phyloP scores from a whole-genome alignment of 2,797 vertebrate genomes.

The Toxotes lorentzi region DNA sequence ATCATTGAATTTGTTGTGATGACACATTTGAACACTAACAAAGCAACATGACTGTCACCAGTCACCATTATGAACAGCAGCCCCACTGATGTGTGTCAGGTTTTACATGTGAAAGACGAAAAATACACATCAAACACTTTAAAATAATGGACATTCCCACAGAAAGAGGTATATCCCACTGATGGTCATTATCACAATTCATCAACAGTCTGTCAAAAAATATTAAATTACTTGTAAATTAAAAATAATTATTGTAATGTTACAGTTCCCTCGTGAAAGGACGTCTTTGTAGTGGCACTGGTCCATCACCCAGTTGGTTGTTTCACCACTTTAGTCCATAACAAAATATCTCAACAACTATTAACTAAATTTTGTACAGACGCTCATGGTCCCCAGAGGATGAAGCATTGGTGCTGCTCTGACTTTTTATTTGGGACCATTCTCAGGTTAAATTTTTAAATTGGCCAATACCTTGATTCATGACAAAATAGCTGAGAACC shows the following conservation, averaged over 20 bases:
- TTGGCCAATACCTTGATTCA: neutral
- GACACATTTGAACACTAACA: conserved; percentile 53
- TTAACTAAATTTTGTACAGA: neutral
- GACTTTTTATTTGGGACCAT: neutral
- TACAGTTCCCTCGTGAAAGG: neutral
- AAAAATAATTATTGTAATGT: conserved; percentile 13
- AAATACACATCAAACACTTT: conserved; percentile 55
- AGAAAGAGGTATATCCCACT: conserved; percentile 12
- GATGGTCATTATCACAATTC: conserved; percentile 55
- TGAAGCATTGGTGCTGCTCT: neutral
- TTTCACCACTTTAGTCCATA: neutral
- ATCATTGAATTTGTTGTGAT: conserved; percentile 51
- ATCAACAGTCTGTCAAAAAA: conserved; percentile 39
- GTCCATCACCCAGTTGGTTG: neutral
- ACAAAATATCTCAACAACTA: neutral
- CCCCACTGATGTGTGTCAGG: conserved; percentile 60
- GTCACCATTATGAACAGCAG: conserved; percentile 52
- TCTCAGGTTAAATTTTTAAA: neutral
- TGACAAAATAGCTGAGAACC: neutral
- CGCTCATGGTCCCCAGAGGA: neutral
- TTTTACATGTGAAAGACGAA: conserved; percentile 53
- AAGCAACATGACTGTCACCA: conserved; percentile 64
- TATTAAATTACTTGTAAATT: neutral
- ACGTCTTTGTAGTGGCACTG: neutral
- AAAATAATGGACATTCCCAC: conserved; percentile 46